Percentiles rank a stretch among this genome's conserved stretches.
phyloP scores from a whole-genome alignment of 2,888 invertebrate species.

The Lampropteryx suffumata region DNA sequence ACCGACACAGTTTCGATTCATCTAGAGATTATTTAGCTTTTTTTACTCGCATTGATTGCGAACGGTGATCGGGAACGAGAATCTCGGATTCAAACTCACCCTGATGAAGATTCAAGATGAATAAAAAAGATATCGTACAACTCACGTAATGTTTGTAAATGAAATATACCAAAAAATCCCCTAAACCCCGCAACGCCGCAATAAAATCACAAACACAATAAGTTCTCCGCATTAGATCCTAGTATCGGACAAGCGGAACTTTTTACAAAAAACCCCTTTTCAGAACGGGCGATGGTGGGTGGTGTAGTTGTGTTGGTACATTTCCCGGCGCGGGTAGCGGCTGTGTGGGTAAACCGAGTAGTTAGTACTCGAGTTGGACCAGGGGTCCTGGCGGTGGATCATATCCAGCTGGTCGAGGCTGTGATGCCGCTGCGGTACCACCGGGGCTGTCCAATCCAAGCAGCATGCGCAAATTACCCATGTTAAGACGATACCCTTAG shows the following conservation, averaged over 20 bases:
- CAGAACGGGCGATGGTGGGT: conserved; percentile 78
- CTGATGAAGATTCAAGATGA: no score
- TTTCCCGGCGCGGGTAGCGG: conserved; percentile 65
- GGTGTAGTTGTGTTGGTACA: conserved; percentile 59
- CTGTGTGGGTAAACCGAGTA: conserved; percentile 58
- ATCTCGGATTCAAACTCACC: no score
- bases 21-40: no score
- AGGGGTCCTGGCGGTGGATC: conserved; percentile 63
- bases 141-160: no score
- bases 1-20: no score
- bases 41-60: no score
- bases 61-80: no score
- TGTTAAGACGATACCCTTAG: no score
- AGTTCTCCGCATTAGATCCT: conserved; percentile 64
- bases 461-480: conserved; percentile 67
- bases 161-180: conserved; percentile 12
- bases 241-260: conserved; percentile 74
- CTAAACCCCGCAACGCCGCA: conserved; percentile 49
- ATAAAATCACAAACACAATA: conserved; percentile 41
- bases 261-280: conserved; percentile 79
- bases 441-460: conserved; percentile 41
- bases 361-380: conserved; percentile 47
- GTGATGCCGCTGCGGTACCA: conserved; percentile 70
- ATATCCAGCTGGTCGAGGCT: conserved; percentile 77
- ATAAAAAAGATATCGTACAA: no score